Conservation (phyloP, 2,113 vertebrate species). For the Pachypanchax playfairii region DNA sequence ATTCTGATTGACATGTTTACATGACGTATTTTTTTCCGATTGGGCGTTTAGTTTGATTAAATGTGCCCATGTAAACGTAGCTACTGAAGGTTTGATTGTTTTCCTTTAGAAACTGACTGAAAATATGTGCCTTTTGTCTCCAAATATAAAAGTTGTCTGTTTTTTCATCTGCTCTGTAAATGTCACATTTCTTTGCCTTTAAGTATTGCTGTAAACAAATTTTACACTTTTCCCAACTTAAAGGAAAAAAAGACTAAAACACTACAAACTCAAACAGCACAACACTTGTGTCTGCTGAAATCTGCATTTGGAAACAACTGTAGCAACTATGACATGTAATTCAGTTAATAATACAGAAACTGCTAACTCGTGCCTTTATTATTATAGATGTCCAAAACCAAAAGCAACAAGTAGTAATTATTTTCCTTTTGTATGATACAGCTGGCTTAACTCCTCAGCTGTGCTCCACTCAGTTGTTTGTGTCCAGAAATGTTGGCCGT, state of each 20-base stretch:
- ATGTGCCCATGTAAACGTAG: too few species aligned
- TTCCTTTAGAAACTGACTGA: too few species aligned
- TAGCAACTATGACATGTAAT: conserved; percentile 24
- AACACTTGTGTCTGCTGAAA: not conserved
- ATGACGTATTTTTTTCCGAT: too few species aligned
- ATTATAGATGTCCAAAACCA: conserved; percentile 34
- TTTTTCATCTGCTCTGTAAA: not conserved
- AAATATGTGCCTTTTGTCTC: too few species aligned
- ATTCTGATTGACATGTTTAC: too few species aligned
- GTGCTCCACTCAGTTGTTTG: conserved; percentile 42
- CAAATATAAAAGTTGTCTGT: not conserved
- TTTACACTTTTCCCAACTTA: not conserved
- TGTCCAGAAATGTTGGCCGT: conserved; percentile 61
- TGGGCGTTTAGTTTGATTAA: too few species aligned
- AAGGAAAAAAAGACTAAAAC: not conserved
- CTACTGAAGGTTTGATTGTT: too few species aligned
- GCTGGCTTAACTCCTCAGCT: conserved; percentile 46
- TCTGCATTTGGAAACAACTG: conserved; percentile 12
- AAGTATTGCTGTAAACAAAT: not conserved
- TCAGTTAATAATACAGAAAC: conserved; percentile 53
- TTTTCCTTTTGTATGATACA: conserved; percentile 53
- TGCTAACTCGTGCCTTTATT: conserved; percentile 25
- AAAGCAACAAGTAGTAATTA: conserved; percentile 66
- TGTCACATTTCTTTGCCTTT: not conserved
- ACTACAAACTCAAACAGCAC: not conserved